These are phyloP conservation scores for Dryobota labecula DNA, from an alignment of 2,888 invertebrate species.

Conservation along the genomic window DNA sequence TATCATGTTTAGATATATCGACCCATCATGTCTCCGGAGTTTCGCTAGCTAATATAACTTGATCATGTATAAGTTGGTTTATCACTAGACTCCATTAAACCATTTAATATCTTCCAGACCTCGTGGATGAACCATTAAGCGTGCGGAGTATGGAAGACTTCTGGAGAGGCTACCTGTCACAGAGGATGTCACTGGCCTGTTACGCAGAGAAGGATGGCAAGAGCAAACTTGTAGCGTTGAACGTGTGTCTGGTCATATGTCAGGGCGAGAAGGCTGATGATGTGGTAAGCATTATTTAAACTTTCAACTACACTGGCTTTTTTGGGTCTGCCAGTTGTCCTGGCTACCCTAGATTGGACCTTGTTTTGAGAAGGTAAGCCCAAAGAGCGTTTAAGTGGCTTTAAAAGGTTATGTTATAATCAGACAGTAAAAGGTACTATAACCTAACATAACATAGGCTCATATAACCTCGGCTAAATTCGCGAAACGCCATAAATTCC, in stretches of 20 bases:
- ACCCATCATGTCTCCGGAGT: not conserved
- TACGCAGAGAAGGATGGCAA: slow-evolving; percentile 74
- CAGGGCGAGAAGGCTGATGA: slow-evolving; percentile 63
- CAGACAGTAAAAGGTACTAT: not conserved
- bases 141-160: slow-evolving; percentile 68
- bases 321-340: too few species aligned
- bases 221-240: slow-evolving; percentile 76
- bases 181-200: slow-evolving; percentile 79
- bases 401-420: not conserved
- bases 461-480: not conserved
- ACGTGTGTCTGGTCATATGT: slow-evolving; percentile 74
- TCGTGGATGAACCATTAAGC: slow-evolving; percentile 73
- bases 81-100: not conserved
- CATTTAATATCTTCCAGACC: slow-evolving; percentile 63
- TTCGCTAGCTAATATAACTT: not conserved
- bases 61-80: not conserved
- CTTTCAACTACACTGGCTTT: not conserved
- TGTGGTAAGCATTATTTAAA: slow-evolving; percentile 57
- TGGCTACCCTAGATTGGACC: not conserved
- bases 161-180: slow-evolving; percentile 72
- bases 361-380: not conserved
- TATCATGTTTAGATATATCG: not conserved
- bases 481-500: not conserved
- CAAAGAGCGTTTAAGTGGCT: not conserved
- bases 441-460: too few species aligned